Conservation (phyloP, 1,140 invertebrate species). For the Agraylea sexmaculata region DNA sequence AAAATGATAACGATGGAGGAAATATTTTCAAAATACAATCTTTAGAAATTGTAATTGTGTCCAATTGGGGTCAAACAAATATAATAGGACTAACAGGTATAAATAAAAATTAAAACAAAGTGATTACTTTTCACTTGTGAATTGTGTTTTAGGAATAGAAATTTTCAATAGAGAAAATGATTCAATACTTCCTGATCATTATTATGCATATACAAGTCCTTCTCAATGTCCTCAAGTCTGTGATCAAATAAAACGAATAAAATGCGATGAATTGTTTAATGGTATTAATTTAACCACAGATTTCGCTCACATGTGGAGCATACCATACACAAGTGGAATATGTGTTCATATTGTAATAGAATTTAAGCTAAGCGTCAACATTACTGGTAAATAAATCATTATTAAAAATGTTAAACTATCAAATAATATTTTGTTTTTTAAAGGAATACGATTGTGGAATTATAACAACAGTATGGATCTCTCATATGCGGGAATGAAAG, state of each 20-base stretch:
- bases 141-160: slow-evolving; percentile 16
- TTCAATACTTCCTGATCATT: slow-evolving; percentile 7
- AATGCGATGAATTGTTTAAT: slow-evolving; percentile 40
- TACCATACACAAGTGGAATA: slow-evolving; percentile 31
- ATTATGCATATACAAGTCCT: neutral
- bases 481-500: slow-evolving; percentile 58
- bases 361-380: slow-evolving; percentile 38
- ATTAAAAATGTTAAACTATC: slow-evolving; percentile 7
- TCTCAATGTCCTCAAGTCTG: no score
- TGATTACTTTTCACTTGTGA: slow-evolving; percentile 3
- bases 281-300: slow-evolving; percentile 47
- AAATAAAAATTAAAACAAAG: slow-evolving; percentile 20
- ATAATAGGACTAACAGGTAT: slow-evolving; percentile 47
- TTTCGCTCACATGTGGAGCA: slow-evolving; percentile 49
- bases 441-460: slow-evolving; percentile 63
- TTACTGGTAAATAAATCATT: slow-evolving; percentile 39
- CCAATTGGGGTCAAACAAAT: slow-evolving; percentile 45
- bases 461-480: slow-evolving; percentile 64
- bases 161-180: slow-evolving; percentile 17
- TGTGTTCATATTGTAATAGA: slow-evolving; percentile 37
- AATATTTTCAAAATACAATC: slow-evolving; percentile 28
- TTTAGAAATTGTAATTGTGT: slow-evolving; percentile 43
- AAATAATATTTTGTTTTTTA: slow-evolving; percentile 9
- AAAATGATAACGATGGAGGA: slow-evolving; percentile 24
- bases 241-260: slow-evolving; percentile 20